Evolutionary conservation across 2,888 invertebrate genomes (phyloP).

Genomic region (Diachrysia chrysitis): DNA sequence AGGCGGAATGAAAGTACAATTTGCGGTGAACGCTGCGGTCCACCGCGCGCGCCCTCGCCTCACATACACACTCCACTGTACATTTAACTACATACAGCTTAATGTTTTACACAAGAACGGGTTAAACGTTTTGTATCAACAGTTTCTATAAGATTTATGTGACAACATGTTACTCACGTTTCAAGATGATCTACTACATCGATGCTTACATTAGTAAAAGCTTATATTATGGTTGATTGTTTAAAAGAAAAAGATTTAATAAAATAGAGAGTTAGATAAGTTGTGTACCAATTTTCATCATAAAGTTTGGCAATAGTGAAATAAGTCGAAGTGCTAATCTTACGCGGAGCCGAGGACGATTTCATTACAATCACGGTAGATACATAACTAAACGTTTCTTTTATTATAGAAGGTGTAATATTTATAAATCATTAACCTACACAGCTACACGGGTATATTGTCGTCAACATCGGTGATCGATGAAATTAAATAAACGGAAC

Average conservation of each 20-base stretch:
- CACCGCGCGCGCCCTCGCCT: conserved; percentile 51
- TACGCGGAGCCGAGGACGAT: no score
- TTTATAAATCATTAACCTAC: no score
- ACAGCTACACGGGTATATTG: no score
- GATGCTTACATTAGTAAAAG: not conserved
- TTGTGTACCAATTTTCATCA: conserved; percentile 26
- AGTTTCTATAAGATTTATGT: conserved; percentile 24
- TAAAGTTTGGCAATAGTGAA: no score
- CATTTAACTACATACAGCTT: conserved; percentile 42
- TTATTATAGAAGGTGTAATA: no score
- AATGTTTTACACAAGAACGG: conserved; percentile 33
- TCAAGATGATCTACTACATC: not conserved
- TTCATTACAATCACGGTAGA: no score
- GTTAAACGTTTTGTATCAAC: conserved; percentile 31
- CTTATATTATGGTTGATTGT: not conserved
- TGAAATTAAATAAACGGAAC: no score
- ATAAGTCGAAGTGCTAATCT: no score
- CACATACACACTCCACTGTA: conserved; percentile 30
- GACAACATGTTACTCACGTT: not conserved
- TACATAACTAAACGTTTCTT: no score
- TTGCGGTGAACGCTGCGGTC: conserved; percentile 70
- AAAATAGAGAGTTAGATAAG: conserved; percentile 11
- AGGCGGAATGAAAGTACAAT: conserved; percentile 78
- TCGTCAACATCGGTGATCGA: no score
- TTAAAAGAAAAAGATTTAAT: no score